Conservation (phyloP, 2,113 vertebrate species). For the Hippopotamus amphibius region DNA sequence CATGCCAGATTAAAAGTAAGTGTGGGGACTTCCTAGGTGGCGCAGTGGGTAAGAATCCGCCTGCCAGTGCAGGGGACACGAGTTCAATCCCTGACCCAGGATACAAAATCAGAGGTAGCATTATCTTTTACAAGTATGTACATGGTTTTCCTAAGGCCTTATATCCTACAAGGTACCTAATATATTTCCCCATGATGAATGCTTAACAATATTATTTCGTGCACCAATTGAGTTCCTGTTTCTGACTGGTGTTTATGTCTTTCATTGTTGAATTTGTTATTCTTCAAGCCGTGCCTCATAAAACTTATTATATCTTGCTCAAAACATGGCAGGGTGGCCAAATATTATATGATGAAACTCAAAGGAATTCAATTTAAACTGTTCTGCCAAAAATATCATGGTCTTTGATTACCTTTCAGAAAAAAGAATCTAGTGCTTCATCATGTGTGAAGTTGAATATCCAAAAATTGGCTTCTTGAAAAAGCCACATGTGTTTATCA, state of each 20-base stretch:
- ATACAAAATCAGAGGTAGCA: neutral
- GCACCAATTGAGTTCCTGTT: neutral
- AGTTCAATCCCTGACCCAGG: too few relatives aligned
- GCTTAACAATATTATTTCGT: neutral
- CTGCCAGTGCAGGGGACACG: too few relatives aligned
- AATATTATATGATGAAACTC: neutral
- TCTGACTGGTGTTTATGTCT: neutral
- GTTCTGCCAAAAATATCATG: neutral
- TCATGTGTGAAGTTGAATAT: constrained; percentile 4
- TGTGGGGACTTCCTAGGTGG: too few relatives aligned
- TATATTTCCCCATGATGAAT: neutral
- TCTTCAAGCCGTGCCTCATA: neutral
- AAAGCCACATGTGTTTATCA: neutral
- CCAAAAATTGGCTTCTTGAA: constrained; percentile 24
- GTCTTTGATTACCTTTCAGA: constrained; percentile 52
- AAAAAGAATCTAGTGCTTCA: neutral
- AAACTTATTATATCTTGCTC: neutral
- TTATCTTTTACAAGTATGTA: neutral
- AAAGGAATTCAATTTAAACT: constrained; percentile 49
- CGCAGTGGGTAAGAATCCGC: too few relatives aligned
- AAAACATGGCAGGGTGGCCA: neutral
- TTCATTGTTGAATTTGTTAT: neutral
- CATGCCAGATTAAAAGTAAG: neutral
- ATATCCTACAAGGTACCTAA: neutral
- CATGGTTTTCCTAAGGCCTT: neutral